Evolutionary conservation across 2,888 invertebrate species (phyloP).

Genomic region (Caenorhabditis wallacei): DNA sequence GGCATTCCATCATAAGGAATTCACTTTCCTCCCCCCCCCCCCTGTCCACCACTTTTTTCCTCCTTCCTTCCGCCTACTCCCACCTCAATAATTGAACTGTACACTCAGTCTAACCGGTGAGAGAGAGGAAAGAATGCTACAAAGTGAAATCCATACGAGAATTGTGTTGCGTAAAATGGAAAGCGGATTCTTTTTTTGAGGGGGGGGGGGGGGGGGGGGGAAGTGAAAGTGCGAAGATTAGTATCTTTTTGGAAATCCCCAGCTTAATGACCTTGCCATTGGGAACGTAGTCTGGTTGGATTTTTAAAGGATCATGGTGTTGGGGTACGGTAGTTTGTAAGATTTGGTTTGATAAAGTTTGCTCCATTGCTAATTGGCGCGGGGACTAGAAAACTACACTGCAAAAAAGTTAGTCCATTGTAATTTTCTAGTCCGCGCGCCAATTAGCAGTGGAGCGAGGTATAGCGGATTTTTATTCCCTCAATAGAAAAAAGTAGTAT

Average conservation of each 20-base stretch:
- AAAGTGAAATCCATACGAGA: constrained; percentile 48
- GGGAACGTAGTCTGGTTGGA: constrained; percentile 13
- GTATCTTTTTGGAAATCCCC: constrained; percentile 36
- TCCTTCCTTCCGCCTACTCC: neutral
- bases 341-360: too few species aligned
- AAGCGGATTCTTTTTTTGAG: constrained; percentile 17
- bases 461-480: too few species aligned
- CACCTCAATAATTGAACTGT: constrained; percentile 55
- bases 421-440: too few species aligned
- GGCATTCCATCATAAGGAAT: constrained; percentile 22
- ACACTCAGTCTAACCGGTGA: neutral
- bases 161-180: constrained; percentile 38
- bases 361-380: too few species aligned
- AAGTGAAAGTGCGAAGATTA: constrained; percentile 58
- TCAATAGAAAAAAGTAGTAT: too few species aligned
- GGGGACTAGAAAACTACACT: too few species aligned
- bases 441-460: too few species aligned
- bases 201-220: too few species aligned
- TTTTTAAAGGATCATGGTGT: neutral
- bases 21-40: constrained; percentile 9
- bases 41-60: constrained; percentile 3
- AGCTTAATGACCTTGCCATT: constrained; percentile 26
- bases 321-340: neutral
- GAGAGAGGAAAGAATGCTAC: constrained; percentile 18
- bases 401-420: too few species aligned